A percentile compares a stretch with the other conserved stretches of the same genome.
Conservation (phyloP, 2,888 invertebrate species). For the Andrena chrysosceles region DNA sequence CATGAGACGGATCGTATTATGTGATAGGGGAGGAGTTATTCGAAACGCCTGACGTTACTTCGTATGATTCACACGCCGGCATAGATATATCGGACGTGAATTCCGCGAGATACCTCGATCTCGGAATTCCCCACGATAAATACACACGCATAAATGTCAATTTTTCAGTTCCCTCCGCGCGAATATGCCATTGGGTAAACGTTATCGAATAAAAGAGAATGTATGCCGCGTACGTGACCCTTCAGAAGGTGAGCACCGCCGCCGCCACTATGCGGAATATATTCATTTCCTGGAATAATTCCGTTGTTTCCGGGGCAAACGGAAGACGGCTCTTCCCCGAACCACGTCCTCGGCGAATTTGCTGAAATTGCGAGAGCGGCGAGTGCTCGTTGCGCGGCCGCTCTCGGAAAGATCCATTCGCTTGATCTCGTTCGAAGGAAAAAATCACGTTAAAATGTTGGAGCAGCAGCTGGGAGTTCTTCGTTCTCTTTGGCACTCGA, state of each 20-base stretch:
- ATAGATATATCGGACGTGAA: conserved; percentile 35
- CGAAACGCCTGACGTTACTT: conserved; percentile 51
- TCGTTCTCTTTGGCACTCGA: not conserved
- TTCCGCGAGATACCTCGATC: conserved; percentile 10
- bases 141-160: conserved; percentile 44
- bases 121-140: conserved; percentile 22
- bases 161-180: conserved; percentile 36
- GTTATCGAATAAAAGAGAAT: conserved; percentile 27
- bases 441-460: not conserved
- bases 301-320: conserved; percentile 11
- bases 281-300: conserved; percentile 43
- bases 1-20: conserved; percentile 57
- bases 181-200: conserved; percentile 10
- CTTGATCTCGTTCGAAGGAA: not conserved
- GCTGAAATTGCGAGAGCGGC: not conserved
- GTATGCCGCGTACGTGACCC: conserved; percentile 10
- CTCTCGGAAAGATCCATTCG: not conserved
- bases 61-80: conserved; percentile 39
- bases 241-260: not conserved
- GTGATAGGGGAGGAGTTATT: conserved; percentile 47
- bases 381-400: not conserved
- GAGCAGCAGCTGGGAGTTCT: not conserved
- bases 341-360: not conserved
- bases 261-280: conserved; percentile 17
- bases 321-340: not conserved